Evolutionary conservation across 2,797 vertebrate species (phyloP), one percentile per base, ranked within the genome.

Genomic region (Spatula clypeata): DNA sequence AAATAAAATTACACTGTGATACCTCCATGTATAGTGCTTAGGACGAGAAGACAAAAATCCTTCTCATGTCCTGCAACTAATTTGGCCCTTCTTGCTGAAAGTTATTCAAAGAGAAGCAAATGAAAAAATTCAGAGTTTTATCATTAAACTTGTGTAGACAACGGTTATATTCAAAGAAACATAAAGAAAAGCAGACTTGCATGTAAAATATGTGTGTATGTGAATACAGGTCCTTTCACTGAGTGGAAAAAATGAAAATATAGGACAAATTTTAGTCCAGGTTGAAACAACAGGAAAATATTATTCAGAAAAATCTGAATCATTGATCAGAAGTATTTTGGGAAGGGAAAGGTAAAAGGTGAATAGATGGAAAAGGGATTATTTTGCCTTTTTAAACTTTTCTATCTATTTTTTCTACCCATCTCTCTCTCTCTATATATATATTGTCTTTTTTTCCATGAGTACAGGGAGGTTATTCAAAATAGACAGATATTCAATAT

Each of bases 301-400:
- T 49, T 77, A 34, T 40, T 61, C 54, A 62, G 67, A 66, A 72
- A 74, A 77, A 72, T n/a, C 17, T 79, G 45, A 86, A 34, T 45
- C 27, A 34, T 44, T 77, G 58, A 38, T 58, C 70, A 81, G 54
- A 86, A 75, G 4, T 29, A 70, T 54, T 87, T 81, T 42, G 66
- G 18, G 38, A 88, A 82, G 20, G 19, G 16, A 66, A 87, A 55
- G 24, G 16, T 85, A 60, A 91, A 84, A 90, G 58, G 1, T 62
- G 7, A 45, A 55, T 27, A 83, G 18, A 62, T 32, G 9, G 13
- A 79, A 81, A 66, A 73, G 5, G 51, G 44, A 8, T 80, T 67
- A 29, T 3, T 31, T 3, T 47, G 79, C 24, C 47, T 82, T 89
- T 42, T 67, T 36, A 18, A 69, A 26, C 13, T 32, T n/a, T 66